These are phyloP conservation scores for Sceloporus tristichus DNA, from an alignment of 2,113 vertebrate species.

Conservation along the genomic window DNA sequence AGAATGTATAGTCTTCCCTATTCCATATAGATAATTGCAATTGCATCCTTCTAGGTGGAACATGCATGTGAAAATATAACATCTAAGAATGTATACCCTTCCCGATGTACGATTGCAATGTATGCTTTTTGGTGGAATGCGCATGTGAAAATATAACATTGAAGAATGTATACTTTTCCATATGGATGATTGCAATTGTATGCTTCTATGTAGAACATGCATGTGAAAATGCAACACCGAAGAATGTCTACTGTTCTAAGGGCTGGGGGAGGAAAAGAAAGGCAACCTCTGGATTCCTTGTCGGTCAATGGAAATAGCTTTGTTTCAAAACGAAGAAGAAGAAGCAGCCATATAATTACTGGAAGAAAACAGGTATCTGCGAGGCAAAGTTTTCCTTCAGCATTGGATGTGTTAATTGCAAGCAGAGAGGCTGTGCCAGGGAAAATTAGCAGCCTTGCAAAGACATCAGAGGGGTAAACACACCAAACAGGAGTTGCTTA, in stretches of 20 bases:
- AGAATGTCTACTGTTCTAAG: not conserved
- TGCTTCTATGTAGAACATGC: no score
- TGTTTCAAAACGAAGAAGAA: not conserved
- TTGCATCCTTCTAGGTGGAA: no score
- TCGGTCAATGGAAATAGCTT: slow-evolving; percentile 62
- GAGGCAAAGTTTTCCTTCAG: slow-evolving; percentile 70
- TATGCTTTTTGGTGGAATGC: not conserved
- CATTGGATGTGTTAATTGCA: slow-evolving; percentile 84
- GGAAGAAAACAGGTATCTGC: slow-evolving; percentile 75
- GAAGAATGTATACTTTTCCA: not conserved
- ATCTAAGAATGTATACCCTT: not conserved
- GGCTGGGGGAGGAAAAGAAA: no score
- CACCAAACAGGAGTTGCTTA: slow-evolving; percentile 75
- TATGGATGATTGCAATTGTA: no score
- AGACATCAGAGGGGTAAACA: slow-evolving; percentile 81
- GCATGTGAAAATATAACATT: not conserved
- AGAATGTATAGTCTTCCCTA: not conserved
- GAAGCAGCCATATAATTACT: slow-evolving; percentile 73
- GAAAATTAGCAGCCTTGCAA: slow-evolving; percentile 84
- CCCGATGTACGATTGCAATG: not conserved
- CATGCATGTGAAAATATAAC: not conserved
- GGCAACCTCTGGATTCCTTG: slow-evolving; percentile 19
- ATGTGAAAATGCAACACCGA: not conserved
- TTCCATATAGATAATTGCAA: no score
- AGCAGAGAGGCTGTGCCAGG: slow-evolving; percentile 77